These are phyloP conservation scores for Porites evermanni DNA, from an alignment of 92 coral and sea anemone species.

Conservation along the genomic window DNA sequence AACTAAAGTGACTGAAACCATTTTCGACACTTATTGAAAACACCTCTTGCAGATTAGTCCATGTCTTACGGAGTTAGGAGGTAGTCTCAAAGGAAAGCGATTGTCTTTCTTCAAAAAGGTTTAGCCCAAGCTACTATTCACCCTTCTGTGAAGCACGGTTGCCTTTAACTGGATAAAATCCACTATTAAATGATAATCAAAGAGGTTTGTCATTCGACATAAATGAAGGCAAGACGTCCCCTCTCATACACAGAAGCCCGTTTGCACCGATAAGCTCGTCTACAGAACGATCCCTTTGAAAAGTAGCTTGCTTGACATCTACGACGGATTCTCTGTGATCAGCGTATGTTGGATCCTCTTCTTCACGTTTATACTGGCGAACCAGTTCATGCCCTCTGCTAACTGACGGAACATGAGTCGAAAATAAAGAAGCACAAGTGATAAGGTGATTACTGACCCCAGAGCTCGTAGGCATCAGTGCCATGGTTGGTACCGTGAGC, in stretches of 20 bases:
- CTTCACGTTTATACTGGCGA: not conserved
- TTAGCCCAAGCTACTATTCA: too few species aligned
- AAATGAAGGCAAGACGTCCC: not conserved
- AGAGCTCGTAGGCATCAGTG: conserved; percentile 12
- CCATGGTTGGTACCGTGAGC: not conserved
- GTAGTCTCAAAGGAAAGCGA: too few species aligned
- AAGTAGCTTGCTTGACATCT: not conserved
- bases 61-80: too few species aligned
- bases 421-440: conserved; percentile 40
- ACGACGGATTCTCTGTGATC: not conserved
- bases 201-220: not conserved
- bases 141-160: too few species aligned
- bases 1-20: too few species aligned
- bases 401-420: conserved; percentile 1
- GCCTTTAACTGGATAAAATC: not conserved
- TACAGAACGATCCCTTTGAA: conserved; percentile 16
- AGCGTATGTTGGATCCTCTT: not conserved
- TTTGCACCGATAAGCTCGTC: conserved; percentile 34
- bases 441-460: not conserved
- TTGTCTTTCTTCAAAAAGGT: too few species aligned
- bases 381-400: not conserved
- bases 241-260: conserved; percentile 35
- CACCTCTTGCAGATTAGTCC: too few species aligned
- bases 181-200: not conserved
- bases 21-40: too few species aligned